phyloP scores from a whole-genome alignment of 1,140 invertebrate genomes.

The Drosophila fuyamai region DNA sequence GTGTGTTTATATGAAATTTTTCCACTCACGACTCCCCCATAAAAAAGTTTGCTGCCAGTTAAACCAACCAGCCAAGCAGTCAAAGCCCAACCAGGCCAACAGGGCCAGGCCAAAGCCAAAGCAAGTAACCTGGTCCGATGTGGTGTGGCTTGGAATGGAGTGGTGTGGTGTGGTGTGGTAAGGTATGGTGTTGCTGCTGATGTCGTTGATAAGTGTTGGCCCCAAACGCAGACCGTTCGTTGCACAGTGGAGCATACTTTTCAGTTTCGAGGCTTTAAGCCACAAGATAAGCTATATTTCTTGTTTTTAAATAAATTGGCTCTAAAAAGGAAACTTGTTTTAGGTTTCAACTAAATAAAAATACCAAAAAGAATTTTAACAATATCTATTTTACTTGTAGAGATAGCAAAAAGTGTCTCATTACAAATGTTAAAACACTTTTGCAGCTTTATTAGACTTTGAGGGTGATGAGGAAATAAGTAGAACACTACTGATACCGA shows the following conservation, averaged over 20 bases:
- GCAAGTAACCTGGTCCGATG: conserved; percentile 49
- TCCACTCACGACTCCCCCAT: conserved; percentile 76
- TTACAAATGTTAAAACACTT: not conserved
- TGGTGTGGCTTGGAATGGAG: conserved; percentile 23
- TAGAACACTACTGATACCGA: conserved; percentile 16
- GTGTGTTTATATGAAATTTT: conserved; percentile 78
- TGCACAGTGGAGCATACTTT: conserved; percentile 52
- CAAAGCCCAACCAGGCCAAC: conserved; percentile 53
- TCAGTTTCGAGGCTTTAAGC: conserved; percentile 6
- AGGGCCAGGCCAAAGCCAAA: conserved; percentile 36
- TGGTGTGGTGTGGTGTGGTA: conserved; percentile 13
- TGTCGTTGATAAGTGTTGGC: conserved; percentile 80
- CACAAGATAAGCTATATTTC: too few relatives aligned
- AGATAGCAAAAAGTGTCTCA: not conserved
- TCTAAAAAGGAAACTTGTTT: too few relatives aligned
- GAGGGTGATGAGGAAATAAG: conserved; percentile 4
- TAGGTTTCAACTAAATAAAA: too few relatives aligned
- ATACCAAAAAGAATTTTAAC: too few relatives aligned
- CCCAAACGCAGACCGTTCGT: conserved; percentile 56
- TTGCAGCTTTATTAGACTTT: not conserved
- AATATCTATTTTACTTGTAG: too few relatives aligned
- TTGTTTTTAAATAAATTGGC: too few relatives aligned
- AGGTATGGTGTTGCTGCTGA: conserved; percentile 64
- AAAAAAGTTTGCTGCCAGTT: conserved; percentile 68
- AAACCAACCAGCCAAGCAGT: conserved; percentile 55